Base-by-base conservation (phyloP, 2,113 vertebrate species). In the Ceratotherium simum region DNA sequence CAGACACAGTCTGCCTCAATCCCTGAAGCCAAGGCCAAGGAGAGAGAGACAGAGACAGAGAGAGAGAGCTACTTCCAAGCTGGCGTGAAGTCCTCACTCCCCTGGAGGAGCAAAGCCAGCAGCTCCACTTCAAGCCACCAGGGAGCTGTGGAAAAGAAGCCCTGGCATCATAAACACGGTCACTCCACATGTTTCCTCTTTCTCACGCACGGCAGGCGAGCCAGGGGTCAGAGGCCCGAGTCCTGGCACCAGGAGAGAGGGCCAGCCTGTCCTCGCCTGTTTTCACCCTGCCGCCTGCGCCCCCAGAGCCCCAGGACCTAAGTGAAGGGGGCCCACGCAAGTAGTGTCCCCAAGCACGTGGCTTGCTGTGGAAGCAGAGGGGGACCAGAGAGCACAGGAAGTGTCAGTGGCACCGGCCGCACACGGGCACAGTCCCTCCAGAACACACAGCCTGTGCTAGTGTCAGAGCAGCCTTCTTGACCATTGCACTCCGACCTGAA, bases 151-250 rank as follows among this genome's bases (percentile, higher is more conserved):
- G 67, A 2, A 17, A 12, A 13, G 0, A 54, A 2, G 70, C 81
- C n/a, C 18, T 11, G 2, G 80, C 51, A 0, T 20, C 8, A 0
- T 4, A 16, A 60, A 29, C 2, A 6, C 0, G 0, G 29, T 2
- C n/a, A 0, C 12, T 60, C 20, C 80, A 2, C 78, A 11, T 76
- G 60, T 6, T 0, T 25, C 60, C 54, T 60, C 58, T 8, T 79
- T 51, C 80, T 78, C 76, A 62, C 0, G 31, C 56, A 16, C 0
- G 39, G 48, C 46, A 31, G 76, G 78, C 3, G 3, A 67, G 36
- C 84, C 0, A 1, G 60, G 51, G 58, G 31, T 39, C 78, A 20
- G 82, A 4, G 0, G 20, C 39, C 2, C 0, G 84, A 11, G 56
- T 48, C 48, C 1, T 0, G 3, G 78, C 23, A 42, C 20, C 0